Conservation (phyloP, 2,888 invertebrate genomes). For the Dromius quadrimaculatus region DNA sequence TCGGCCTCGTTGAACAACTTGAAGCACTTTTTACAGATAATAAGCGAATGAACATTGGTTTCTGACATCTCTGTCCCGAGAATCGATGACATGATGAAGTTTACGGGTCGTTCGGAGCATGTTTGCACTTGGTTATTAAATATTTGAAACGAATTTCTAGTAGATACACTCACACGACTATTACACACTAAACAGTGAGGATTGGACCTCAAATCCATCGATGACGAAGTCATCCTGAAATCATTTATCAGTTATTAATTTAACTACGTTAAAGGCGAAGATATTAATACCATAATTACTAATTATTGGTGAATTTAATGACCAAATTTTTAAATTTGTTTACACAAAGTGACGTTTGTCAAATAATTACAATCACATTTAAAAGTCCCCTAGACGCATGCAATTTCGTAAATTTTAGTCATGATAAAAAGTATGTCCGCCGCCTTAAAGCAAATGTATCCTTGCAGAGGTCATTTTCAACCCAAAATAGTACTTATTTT, state of each 20-base stretch:
- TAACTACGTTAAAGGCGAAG: slow-evolving; percentile 13
- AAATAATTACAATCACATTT: slow-evolving; percentile 56
- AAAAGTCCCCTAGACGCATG: slow-evolving; percentile 60
- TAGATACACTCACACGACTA: slow-evolving; percentile 68
- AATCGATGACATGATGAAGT: slow-evolving; percentile 66
- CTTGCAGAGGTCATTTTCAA: slow-evolving; percentile 34
- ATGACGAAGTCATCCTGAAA: slow-evolving; percentile 59
- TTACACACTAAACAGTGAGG: slow-evolving; percentile 75
- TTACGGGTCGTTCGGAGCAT: slow-evolving; percentile 59
- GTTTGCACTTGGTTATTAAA: slow-evolving; percentile 66
- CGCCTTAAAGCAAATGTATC: slow-evolving; percentile 47
- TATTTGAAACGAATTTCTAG: slow-evolving; percentile 69
- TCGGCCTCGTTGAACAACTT: slow-evolving; percentile 75
- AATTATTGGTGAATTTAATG: slow-evolving; percentile 17
- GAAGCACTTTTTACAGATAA: slow-evolving; percentile 78
- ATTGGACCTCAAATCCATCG: slow-evolving; percentile 57
- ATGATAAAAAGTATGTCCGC: slow-evolving; percentile 56
- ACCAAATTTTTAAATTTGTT: slow-evolving; percentile 46
- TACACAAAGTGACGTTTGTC: slow-evolving; percentile 52
- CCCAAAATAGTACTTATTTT: slow-evolving; percentile 39
- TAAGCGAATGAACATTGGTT: slow-evolving; percentile 69
- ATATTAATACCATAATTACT: slow-evolving; percentile 44
- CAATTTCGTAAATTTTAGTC: slow-evolving; percentile 44
- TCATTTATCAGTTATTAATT: no score
- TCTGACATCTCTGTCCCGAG: slow-evolving; percentile 68